These are phyloP conservation scores for Holacanthella duospinosa DNA, from an alignment of 2,888 invertebrate genomes.

Conservation along the genomic window DNA sequence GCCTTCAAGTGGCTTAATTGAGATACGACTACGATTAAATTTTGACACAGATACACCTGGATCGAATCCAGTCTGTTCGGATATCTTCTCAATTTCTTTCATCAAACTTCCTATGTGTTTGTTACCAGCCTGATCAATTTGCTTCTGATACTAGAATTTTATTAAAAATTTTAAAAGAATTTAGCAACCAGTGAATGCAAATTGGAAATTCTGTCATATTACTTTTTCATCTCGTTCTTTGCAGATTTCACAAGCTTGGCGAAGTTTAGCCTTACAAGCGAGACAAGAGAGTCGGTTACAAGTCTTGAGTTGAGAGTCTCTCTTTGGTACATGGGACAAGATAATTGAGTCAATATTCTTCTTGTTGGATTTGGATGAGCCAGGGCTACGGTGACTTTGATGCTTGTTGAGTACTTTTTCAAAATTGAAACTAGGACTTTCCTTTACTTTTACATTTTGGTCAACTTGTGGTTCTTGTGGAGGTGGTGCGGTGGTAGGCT, in stretches of 20 bases:
- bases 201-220: neutral
- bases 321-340: neutral
- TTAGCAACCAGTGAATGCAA: neutral
- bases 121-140: neutral
- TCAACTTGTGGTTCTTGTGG: too few relatives aligned
- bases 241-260: conserved; percentile 15
- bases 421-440: neutral
- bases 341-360: neutral
- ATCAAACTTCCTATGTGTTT: neutral
- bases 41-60: too few relatives aligned
- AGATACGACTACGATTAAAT: too few relatives aligned
- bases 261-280: conserved; percentile 22
- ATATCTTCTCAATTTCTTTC: neutral
- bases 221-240: conserved; percentile 18
- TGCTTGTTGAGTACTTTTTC: neutral
- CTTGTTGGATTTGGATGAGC: neutral
- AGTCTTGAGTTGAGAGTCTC: neutral
- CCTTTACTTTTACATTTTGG: neutral
- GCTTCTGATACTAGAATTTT: neutral
- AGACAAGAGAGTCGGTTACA: conserved; percentile 16
- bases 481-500: neutral
- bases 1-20: too few relatives aligned
- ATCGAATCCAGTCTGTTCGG: too few relatives aligned
- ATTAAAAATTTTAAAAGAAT: neutral
- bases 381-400: too few relatives aligned